Conservation (phyloP, 30 jellyfish, hydroid and myxozoan species). For the Nemopilema nomurai region DNA sequence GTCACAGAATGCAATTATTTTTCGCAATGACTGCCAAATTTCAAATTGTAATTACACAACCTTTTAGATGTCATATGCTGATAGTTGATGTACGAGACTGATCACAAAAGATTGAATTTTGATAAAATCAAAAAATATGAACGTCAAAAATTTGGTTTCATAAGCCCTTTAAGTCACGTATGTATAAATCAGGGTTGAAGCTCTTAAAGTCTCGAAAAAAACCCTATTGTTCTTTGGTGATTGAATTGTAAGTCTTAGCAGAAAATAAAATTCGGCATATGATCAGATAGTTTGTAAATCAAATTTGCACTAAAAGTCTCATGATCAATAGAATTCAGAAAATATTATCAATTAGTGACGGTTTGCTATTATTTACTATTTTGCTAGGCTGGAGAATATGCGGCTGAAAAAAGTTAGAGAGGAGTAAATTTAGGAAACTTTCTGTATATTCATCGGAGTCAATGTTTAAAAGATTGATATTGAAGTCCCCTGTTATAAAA, state of each 20-base stretch:
- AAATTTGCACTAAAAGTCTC: constrained; percentile 24
- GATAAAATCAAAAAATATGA: too few relatives aligned
- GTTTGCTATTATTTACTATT: constrained; percentile 16
- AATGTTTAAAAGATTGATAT: constrained; percentile 34
- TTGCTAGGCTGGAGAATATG: constrained; percentile 51
- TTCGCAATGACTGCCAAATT: too few relatives aligned
- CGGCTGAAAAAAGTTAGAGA: too few relatives aligned
- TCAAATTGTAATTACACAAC: too few relatives aligned
- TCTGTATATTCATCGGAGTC: constrained; percentile 41
- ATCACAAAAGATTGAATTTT: too few relatives aligned
- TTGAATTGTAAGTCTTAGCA: constrained; percentile 5
- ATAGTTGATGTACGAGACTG: too few relatives aligned
- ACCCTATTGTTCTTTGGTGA: constrained; percentile 6
- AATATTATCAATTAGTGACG: constrained; percentile 33
- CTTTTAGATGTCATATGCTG: too few relatives aligned
- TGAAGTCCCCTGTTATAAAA: constrained; percentile 36
- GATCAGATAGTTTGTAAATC: constrained; percentile 29
- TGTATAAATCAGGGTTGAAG: constrained; percentile 5
- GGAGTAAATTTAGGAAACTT: too few relatives aligned
- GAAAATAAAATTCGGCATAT: constrained; percentile 37
- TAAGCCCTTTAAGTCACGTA: too few relatives aligned
- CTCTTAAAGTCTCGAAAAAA: constrained; percentile 32
- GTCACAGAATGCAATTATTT: too few relatives aligned
- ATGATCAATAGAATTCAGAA: constrained; percentile 19
- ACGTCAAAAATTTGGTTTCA: too few relatives aligned